phyloP scores from a whole-genome alignment of 2,113 vertebrate genomes.

The Seriola dumerili region DNA sequence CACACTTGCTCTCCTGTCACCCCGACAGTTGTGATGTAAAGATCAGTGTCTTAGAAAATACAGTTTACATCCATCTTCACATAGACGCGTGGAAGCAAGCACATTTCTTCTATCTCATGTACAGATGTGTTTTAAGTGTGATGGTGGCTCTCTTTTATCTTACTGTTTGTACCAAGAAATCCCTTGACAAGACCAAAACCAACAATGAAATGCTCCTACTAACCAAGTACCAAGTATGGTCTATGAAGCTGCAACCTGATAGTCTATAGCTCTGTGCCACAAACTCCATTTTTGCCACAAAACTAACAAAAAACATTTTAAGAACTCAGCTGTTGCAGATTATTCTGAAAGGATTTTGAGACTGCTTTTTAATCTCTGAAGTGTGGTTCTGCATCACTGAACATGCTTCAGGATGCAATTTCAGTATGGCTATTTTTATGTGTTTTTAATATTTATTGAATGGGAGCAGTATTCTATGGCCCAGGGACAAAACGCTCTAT shows the following conservation, averaged over 20 bases:
- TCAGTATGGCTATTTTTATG: constrained; percentile 9
- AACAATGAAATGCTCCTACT: not conserved
- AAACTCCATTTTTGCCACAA: not conserved
- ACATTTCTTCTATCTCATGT: not conserved
- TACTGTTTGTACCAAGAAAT: not conserved
- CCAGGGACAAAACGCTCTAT: not conserved
- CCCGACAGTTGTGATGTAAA: constrained; percentile 7
- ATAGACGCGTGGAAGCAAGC: not conserved
- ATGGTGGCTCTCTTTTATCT: not conserved
- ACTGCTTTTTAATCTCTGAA: constrained; percentile 11
- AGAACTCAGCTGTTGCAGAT: not conserved
- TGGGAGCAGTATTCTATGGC: not conserved
- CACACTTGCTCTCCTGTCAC: constrained; percentile 7
- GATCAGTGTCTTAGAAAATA: not conserved
- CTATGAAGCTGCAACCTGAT: not conserved
- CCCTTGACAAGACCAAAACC: not conserved
- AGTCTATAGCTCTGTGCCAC: not conserved
- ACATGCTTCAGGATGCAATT: not conserved
- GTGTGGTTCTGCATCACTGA: constrained; percentile 9
- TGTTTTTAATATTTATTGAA: constrained; percentile 28
- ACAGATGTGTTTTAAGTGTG: constrained; percentile 7
- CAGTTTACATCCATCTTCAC: not conserved
- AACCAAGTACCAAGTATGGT: not conserved
- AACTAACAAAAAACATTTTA: not conserved
- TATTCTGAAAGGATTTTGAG: not conserved